Conservation (phyloP, 2,888 invertebrate species). For the Drosophila meridionalis region DNA sequence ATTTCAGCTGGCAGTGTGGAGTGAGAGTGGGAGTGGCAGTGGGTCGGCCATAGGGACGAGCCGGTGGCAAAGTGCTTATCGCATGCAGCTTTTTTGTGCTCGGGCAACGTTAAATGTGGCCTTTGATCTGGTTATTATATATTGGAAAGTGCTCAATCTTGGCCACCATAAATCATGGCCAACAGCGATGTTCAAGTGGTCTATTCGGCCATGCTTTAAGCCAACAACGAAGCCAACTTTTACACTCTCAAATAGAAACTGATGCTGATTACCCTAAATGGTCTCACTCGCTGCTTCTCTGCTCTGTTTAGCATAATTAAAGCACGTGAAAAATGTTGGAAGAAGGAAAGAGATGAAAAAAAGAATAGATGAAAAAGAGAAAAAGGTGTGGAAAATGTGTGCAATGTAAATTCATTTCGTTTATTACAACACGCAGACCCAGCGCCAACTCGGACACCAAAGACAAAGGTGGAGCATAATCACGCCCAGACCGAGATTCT, state of each 20-base stretch:
- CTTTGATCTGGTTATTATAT: constrained; percentile 60
- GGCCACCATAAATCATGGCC: constrained; percentile 49
- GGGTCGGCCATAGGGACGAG: constrained; percentile 17
- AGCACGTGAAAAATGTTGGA: constrained; percentile 1
- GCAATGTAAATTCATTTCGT: constrained; percentile 73
- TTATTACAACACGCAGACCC: constrained; percentile 60
- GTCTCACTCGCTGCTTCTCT: neutral
- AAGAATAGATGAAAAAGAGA: neutral
- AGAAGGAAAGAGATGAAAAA: constrained; percentile 1
- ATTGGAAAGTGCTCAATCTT: constrained; percentile 57
- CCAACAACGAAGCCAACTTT: neutral
- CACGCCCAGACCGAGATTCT: constrained; percentile 53
- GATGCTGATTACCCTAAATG: constrained; percentile 30
- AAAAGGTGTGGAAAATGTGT: constrained; percentile 13
- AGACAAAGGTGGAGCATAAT: constrained; percentile 67
- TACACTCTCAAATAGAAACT: neutral
- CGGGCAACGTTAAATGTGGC: constrained; percentile 31
- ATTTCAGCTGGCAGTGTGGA: constrained; percentile 41
- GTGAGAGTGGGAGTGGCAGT: too few species aligned
- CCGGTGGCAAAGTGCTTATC: constrained; percentile 63
- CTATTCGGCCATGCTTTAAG: neutral
- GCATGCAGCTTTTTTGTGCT: constrained; percentile 33
- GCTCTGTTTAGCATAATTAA: constrained; percentile 49
- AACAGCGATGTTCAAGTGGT: constrained; percentile 17
- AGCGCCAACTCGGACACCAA: constrained; percentile 28